phyloP scores from a whole-genome alignment of 2,797 vertebrate species.

The Oreochromis grahami region DNA sequence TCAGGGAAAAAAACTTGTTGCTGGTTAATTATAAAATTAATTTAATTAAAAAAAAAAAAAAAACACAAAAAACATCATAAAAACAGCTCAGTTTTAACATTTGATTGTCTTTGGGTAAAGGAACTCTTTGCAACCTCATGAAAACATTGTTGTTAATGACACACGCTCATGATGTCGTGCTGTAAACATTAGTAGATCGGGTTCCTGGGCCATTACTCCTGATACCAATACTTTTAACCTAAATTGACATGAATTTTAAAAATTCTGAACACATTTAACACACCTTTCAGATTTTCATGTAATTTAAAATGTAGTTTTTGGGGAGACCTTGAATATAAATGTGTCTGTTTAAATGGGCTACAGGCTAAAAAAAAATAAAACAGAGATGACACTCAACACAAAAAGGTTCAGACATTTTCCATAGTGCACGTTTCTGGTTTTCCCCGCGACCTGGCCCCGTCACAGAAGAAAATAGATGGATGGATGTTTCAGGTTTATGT shows the following conservation, averaged over 20 bases:
- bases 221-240: fast-evolving
- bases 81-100: no score
- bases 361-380: background rate
- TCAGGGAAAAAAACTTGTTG: no score
- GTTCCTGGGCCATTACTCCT: background rate
- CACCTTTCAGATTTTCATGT: background rate
- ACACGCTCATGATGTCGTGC: background rate
- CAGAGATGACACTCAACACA: background rate
- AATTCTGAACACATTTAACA: background rate
- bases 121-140: no score
- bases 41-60: no score
- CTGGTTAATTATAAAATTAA: no score
- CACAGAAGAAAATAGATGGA: background rate
- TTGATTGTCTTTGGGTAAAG: no score
- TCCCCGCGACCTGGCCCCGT: fast-evolving
- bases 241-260: background rate
- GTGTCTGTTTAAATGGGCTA: background rate
- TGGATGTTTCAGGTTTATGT: background rate
- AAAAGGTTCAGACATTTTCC: background rate
- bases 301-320: fast-evolving
- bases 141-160: no score
- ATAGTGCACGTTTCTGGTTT: background rate
- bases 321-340: background rate
- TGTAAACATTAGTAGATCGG: background rate
- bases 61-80: no score